Base-by-base conservation (phyloP, 2,888 invertebrate species). In the Chrysina gloriosa region DNA sequence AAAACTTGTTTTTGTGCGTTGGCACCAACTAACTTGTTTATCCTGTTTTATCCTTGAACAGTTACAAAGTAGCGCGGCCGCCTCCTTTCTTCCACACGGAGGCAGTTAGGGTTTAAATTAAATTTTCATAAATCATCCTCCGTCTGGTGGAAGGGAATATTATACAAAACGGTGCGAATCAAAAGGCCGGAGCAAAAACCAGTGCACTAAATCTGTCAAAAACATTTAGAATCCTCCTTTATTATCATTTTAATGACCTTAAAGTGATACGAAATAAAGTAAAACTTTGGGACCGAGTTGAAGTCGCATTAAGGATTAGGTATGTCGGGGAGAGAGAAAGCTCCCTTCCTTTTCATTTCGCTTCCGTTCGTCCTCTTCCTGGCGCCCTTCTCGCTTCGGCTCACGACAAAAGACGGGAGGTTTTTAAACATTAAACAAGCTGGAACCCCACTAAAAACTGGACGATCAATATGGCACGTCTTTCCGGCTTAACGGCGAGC, bases 231-330 rank as follows among this genome's bases (percentile, higher is more conserved):
- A 58, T 58, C 58, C 58, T 39, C 25, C 58, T 42, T 58, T 58
- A 58, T 58, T 58, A 58, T 58, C 58, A 58, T 58, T 58, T 58
- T 58, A 58, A 58, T 58, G 58, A 58, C 58, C 58, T 58, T 58
- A 39, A 58, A 58, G 39, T 58, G 39, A 58, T 58, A 58, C 58
- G 58, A 58, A 58, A 58, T 58, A 58, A 58, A 58, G 58, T 58
- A 58, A 58, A 58, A 58, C 58, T 58, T 58, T 58, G 36, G 39
- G 58, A 36, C 39, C 58, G 39, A 58, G 58, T 39, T 58, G 58
- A 58, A 58, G 39, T 58, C 58, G 58, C 58, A 58, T 58, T 58
- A 58, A 58, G 58, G 58, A 58, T 58, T 58, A 58, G 39, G 58
- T 58, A 39, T 58, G 58, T 58, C 39, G 39, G 3, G 39, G 39